These are phyloP conservation scores for Epinotia ramella DNA, from an alignment of 2,888 invertebrate species.

Conservation along the genomic window DNA sequence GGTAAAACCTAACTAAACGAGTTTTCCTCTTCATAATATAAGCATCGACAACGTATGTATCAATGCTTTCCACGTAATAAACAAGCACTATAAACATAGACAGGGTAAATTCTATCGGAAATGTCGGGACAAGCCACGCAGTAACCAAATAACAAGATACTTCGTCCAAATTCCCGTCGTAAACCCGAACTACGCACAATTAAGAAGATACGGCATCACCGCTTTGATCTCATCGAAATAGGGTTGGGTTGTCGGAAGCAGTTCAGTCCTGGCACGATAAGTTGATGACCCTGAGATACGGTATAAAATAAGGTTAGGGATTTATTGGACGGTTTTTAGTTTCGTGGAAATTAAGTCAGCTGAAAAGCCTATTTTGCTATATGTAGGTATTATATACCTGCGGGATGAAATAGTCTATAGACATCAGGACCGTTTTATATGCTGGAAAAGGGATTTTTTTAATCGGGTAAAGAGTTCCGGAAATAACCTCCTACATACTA, in stretches of 20 bases:
- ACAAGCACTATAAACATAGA: neutral
- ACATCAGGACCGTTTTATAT: too few species aligned
- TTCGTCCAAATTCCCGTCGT: slow-evolving; percentile 1
- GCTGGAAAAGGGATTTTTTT: too few species aligned
- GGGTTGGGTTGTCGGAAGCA: slow-evolving; percentile 21
- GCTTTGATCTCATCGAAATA: slow-evolving; percentile 43
- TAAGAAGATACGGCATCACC: slow-evolving; percentile 33
- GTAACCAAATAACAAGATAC: slow-evolving; percentile 7
- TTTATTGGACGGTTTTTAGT: slow-evolving; percentile 12
- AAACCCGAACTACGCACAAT: slow-evolving; percentile 36
- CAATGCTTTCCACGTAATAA: neutral
- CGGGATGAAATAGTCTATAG: too few species aligned
- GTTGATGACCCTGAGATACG: slow-evolving; percentile 1
- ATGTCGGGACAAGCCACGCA: slow-evolving; percentile 6
- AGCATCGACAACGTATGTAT: neutral
- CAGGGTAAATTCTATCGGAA: neutral
- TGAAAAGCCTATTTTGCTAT: too few species aligned
- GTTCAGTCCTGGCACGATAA: slow-evolving; percentile 30
- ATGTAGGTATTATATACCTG: too few species aligned
- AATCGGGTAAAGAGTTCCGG: too few species aligned
- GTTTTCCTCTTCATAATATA: too few species aligned
- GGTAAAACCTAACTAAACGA: too few species aligned
- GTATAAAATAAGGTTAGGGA: slow-evolving; percentile 11
- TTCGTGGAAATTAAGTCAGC: neutral
- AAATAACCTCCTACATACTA: too few species aligned